Conservation (phyloP, 2,113 vertebrate genomes). For the Nothobranchius kuhntae region DNA sequence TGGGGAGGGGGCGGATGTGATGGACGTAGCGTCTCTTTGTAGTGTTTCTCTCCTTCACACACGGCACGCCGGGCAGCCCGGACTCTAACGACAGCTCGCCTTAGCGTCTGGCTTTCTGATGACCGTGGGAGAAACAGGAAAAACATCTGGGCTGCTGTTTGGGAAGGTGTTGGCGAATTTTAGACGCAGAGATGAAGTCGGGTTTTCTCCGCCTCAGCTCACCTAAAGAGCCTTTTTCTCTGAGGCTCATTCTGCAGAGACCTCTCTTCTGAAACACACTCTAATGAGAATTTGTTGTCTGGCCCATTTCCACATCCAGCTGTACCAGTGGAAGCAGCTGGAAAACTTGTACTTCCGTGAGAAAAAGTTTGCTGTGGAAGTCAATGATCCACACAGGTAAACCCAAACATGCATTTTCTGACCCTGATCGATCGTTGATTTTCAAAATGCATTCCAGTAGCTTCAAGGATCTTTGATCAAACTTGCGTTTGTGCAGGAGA, state of each 20-base stretch:
- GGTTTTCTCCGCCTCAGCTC: neutral
- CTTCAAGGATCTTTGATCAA: too few relatives aligned
- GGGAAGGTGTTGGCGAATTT: neutral
- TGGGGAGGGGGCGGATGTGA: neutral
- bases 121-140: constrained; percentile 17
- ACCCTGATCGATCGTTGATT: too few relatives aligned
- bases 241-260: too few relatives aligned
- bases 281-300: neutral
- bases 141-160: constrained; percentile 17
- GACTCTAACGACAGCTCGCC: constrained; percentile 56
- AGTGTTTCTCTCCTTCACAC: constrained; percentile 36
- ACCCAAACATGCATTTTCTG: too few relatives aligned
- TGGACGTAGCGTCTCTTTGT: constrained; percentile 30
- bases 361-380: constrained; percentile 98
- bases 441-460: too few relatives aligned
- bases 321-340: constrained; percentile 98
- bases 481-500: constrained; percentile 77
- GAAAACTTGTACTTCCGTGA: constrained; percentile 98
- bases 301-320: constrained; percentile 69
- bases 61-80: constrained; percentile 26
- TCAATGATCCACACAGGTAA: constrained; percentile 95
- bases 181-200: too few relatives aligned
- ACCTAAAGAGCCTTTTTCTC: neutral
- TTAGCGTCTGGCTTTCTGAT: constrained; percentile 56
- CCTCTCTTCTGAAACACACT: too few relatives aligned